These are phyloP conservation scores for Hippocampus guttulatus DNA, from an alignment of 2,113 vertebrate species.

Conservation along the genomic window DNA sequence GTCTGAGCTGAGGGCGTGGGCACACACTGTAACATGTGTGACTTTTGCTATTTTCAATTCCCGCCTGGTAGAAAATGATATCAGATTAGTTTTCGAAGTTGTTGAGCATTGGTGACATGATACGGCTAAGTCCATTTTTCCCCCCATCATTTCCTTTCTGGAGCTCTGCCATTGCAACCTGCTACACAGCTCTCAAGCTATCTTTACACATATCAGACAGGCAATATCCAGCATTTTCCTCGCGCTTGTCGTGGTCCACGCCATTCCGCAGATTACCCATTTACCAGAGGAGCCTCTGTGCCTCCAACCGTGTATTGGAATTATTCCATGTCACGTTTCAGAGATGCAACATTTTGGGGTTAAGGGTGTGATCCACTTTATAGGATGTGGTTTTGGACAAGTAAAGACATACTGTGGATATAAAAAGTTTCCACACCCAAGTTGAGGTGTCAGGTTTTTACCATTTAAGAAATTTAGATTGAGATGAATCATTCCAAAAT, in stretches of 20 bases:
- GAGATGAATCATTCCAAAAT: too few relatives aligned
- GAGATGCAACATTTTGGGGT: slow-evolving; percentile 46
- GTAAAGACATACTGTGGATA: neutral
- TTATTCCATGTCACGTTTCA: slow-evolving; percentile 49
- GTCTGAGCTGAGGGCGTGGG: neutral
- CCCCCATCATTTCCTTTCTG: slow-evolving; percentile 55
- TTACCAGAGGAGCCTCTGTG: slow-evolving; percentile 26
- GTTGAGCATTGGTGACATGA: slow-evolving; percentile 43
- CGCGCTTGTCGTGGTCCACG: slow-evolving; percentile 28
- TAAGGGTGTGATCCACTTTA: neutral
- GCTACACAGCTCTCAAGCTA: slow-evolving; percentile 38
- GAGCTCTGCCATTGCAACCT: slow-evolving; percentile 34
- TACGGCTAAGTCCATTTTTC: slow-evolving; percentile 39
- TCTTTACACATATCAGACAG: slow-evolving; percentile 48
- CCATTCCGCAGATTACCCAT: slow-evolving; percentile 51
- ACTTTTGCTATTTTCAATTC: slow-evolving; percentile 37
- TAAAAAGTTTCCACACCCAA: too few relatives aligned
- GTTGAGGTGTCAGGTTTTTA: too few relatives aligned
- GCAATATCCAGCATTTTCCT: slow-evolving; percentile 49
- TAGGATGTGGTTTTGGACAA: neutral
- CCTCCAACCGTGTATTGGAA: slow-evolving; percentile 43
- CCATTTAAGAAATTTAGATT: too few relatives aligned
- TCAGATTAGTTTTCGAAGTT: slow-evolving; percentile 22
- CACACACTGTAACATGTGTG: slow-evolving; percentile 26
- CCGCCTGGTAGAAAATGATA: slow-evolving; percentile 38